phyloP scores from a whole-genome alignment of 2,113 vertebrate species.

The Rhipidura dahli region DNA sequence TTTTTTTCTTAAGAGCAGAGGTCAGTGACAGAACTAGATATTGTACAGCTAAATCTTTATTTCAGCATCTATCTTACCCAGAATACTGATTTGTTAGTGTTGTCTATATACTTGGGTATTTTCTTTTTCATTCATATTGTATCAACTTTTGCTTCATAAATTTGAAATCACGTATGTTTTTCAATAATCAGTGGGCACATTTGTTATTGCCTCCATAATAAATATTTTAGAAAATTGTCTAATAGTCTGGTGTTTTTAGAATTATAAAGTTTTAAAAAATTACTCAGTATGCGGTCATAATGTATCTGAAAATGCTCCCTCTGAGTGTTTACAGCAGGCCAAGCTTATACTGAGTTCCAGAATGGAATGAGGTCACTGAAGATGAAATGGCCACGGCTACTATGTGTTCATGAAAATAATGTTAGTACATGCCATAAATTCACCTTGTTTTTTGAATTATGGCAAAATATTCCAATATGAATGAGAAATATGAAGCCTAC shows the following conservation, averaged over 20 bases:
- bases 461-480: not conserved
- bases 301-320: not conserved
- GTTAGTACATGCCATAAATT: not conserved
- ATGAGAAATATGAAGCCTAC: not conserved
- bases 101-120: not conserved
- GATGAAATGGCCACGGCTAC: not conserved
- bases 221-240: not conserved
- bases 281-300: not conserved
- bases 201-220: not conserved
- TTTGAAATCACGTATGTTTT: accelerated
- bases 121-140: not conserved
- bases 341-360: not conserved
- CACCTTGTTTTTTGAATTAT: not conserved
- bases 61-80: not conserved
- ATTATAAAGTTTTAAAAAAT: not conserved
- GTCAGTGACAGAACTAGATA: not conserved
- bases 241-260: not conserved
- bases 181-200: not conserved
- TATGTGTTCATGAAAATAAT: not conserved
- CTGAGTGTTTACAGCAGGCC: not conserved
- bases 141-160: not conserved
- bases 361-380: not conserved
- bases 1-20: not conserved
- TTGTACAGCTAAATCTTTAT: not conserved
- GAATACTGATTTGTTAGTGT: not conserved